These are phyloP conservation scores for Atopsyche davidsoni DNA, from an alignment of 1,140 invertebrate species.

Conservation along the genomic window DNA sequence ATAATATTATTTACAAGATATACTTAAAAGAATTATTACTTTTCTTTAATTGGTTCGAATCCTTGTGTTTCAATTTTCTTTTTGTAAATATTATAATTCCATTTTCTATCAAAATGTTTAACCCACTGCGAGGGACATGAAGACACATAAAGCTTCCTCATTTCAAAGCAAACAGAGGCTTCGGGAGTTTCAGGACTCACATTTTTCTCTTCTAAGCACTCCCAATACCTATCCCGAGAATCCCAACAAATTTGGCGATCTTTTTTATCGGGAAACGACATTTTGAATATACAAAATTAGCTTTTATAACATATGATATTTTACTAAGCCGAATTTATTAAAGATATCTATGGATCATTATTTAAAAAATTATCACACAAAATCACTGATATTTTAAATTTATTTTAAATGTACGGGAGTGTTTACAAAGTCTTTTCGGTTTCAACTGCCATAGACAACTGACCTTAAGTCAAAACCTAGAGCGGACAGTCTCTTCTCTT, in stretches of 20 bases:
- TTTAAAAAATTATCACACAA: background rate
- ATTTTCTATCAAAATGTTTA: conserved; percentile 88
- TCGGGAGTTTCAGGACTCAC: conserved; percentile 35
- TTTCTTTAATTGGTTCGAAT: conserved; percentile 60
- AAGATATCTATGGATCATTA: background rate
- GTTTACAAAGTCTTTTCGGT: conserved; percentile 10
- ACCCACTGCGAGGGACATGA: conserved; percentile 86
- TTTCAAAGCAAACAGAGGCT: conserved; percentile 59
- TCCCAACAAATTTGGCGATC: conserved; percentile 78
- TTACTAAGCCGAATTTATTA: too few species aligned
- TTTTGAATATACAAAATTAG: conserved; percentile 39
- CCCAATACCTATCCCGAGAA: conserved; percentile 81
- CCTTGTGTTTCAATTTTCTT: conserved; percentile 79
- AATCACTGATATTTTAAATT: conserved; percentile 7
- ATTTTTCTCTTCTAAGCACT: conserved; percentile 70
- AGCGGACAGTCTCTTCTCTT: conserved; percentile 4
- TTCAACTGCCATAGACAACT: conserved; percentile 21
- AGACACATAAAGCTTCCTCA: conserved; percentile 73
- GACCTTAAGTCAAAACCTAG: conserved; percentile 23
- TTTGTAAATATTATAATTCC: conserved; percentile 83
- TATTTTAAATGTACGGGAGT: background rate
- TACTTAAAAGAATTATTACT: conserved; percentile 9
- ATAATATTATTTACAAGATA: conserved; percentile 1
- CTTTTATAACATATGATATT: conserved; percentile 3
- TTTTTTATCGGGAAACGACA: conserved; percentile 80